Conservation (phyloP, 2,113 vertebrate species). For the Siniperca chuatsi region DNA sequence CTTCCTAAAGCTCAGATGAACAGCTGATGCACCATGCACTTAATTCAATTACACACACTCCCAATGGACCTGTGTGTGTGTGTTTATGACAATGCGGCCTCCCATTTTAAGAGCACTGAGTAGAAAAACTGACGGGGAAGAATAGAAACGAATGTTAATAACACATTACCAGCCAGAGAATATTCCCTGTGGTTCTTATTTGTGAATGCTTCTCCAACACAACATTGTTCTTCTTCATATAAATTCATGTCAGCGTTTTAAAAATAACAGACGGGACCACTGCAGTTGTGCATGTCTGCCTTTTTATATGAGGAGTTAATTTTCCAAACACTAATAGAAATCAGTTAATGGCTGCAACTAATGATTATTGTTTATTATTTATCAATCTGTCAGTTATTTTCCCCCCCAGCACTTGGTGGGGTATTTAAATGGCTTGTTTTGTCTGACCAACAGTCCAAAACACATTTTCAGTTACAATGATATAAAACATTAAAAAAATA, state of each 20-base stretch:
- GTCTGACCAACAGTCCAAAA: background rate
- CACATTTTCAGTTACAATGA: background rate
- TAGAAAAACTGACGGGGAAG: background rate
- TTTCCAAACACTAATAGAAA: background rate
- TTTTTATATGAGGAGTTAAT: background rate
- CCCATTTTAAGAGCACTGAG: background rate
- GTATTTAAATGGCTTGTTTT: too few species aligned
- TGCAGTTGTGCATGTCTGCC: slow-evolving; percentile 3
- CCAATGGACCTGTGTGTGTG: slow-evolving; percentile 36
- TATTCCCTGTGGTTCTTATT: background rate
- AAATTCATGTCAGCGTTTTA: background rate
- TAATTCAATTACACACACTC: slow-evolving; percentile 72
- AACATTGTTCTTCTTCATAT: background rate
- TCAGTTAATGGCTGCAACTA: background rate
- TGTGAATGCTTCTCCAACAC: background rate
- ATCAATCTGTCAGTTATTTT: background rate
- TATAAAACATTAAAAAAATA: background rate
- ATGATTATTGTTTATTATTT: background rate
- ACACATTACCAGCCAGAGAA: background rate
- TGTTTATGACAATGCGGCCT: slow-evolving; percentile 15
- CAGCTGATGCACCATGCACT: slow-evolving; percentile 74
- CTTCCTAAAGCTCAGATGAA: slow-evolving; percentile 74
- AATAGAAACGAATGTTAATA: background rate
- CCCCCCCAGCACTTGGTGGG: background rate
- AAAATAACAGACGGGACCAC: background rate